Conservation (phyloP, 1,140 invertebrate species). For the Drosophila oshimai region DNA sequence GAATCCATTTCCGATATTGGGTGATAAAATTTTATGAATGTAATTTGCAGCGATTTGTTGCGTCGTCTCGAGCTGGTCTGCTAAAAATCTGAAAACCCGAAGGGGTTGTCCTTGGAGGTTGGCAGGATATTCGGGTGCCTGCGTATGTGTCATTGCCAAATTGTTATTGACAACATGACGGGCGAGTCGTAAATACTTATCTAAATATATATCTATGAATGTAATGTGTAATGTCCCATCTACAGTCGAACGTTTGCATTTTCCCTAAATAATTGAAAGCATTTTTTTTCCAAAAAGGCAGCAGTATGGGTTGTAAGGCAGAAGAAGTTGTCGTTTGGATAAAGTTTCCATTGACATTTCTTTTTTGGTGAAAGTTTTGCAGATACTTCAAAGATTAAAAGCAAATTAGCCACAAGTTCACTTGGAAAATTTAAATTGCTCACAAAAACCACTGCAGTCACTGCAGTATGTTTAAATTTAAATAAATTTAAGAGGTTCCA, state of each 20-base stretch:
- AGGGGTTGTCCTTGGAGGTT: slow-evolving; percentile 41
- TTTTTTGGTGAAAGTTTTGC: slow-evolving; percentile 19
- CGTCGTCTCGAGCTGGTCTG: slow-evolving; percentile 29
- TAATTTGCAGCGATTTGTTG: slow-evolving; percentile 81
- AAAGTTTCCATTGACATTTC: slow-evolving; percentile 10
- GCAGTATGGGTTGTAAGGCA: slow-evolving; percentile 1
- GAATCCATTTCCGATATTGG: slow-evolving; percentile 81
- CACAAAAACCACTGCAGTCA: neutral
- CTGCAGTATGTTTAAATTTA: neutral
- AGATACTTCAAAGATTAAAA: slow-evolving; percentile 28
- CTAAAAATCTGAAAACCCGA: neutral
- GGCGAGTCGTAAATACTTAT: slow-evolving; percentile 72
- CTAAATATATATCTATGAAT: slow-evolving; percentile 58
- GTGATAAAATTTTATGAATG: slow-evolving; percentile 82
- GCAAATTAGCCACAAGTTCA: slow-evolving; percentile 31
- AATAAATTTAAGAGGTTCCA: neutral
- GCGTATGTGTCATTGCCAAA: slow-evolving; percentile 60
- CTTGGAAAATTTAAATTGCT: neutral
- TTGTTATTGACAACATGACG: slow-evolving; percentile 74
- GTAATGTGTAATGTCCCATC: slow-evolving; percentile 38
- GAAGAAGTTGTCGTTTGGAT: slow-evolving; percentile 33
- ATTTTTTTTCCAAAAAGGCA: slow-evolving; percentile 57
- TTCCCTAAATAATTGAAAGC: slow-evolving; percentile 73
- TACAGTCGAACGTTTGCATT: slow-evolving; percentile 45
- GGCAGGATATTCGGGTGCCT: slow-evolving; percentile 1